phyloP scores from a whole-genome alignment of 2,797 vertebrate species.

The Smutsia gigantea region DNA sequence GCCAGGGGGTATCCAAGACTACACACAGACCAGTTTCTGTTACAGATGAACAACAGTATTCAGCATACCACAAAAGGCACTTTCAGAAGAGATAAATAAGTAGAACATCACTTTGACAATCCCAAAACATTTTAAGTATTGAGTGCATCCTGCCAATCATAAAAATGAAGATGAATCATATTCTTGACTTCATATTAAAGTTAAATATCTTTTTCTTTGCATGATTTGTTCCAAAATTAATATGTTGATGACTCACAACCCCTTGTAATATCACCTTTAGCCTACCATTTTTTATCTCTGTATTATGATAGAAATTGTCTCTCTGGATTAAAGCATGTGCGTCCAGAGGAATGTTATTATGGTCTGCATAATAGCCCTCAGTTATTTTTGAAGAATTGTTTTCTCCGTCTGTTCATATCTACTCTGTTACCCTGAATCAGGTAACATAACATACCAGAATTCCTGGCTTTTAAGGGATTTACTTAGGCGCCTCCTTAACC shows the following conservation, averaged over 20 bases:
- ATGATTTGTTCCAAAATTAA: conserved; percentile 69
- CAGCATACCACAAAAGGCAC: not conserved
- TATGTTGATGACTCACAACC: conserved; percentile 58
- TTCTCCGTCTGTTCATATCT: conserved; percentile 61
- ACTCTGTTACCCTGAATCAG: conserved; percentile 22
- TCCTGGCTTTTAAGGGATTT: not conserved
- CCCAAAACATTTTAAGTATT: conserved; percentile 14
- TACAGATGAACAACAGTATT: not conserved
- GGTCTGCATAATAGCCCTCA: conserved; percentile 23
- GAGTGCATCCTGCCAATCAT: conserved; percentile 31
- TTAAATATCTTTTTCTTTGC: conserved; percentile 22
- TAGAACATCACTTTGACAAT: not conserved
- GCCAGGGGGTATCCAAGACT: not conserved
- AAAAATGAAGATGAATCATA: conserved; percentile 62
- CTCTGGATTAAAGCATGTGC: conserved; percentile 21
- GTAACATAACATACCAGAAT: conserved; percentile 45
- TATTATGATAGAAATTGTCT: conserved; percentile 25
- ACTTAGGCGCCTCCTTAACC: not conserved
- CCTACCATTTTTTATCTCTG: conserved; percentile 44
- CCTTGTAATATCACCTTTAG: conserved; percentile 49
- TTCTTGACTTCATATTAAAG: conserved; percentile 45
- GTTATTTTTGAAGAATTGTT: conserved; percentile 68
- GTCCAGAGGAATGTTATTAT: conserved; percentile 52
- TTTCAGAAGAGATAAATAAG: not conserved
- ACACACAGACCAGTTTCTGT: not conserved